Conservation (phyloP, 2,797 vertebrate genomes). For the Molossus alvarezi region DNA sequence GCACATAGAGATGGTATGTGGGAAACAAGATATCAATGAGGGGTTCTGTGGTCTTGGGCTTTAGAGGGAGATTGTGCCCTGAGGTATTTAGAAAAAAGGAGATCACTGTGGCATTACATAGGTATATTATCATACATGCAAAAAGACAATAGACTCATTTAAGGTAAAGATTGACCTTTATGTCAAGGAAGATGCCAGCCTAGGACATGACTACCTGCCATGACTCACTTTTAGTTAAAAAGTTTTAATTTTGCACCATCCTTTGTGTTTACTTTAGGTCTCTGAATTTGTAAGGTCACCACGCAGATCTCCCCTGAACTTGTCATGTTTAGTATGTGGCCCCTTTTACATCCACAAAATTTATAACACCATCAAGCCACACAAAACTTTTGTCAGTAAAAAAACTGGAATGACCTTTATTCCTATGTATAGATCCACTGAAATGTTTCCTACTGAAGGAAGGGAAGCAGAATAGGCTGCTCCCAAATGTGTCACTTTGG, state of each 20-base stretch:
- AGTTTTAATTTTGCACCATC: neutral
- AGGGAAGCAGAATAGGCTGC: neutral
- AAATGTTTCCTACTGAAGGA: slow-evolving; percentile 51
- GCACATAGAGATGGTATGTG: neutral
- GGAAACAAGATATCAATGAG: neutral
- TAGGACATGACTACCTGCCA: neutral
- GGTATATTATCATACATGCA: neutral
- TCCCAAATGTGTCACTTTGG: neutral
- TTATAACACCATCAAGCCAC: slow-evolving; percentile 43
- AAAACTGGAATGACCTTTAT: slow-evolving; percentile 71
- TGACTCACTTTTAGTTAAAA: neutral
- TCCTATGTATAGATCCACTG: slow-evolving; percentile 26
- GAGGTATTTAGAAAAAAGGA: neutral
- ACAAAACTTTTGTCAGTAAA: slow-evolving; percentile 64
- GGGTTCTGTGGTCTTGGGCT: neutral
- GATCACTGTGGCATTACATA: neutral
- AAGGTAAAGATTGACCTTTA: neutral
- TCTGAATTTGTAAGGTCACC: neutral
- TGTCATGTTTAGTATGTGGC: neutral
- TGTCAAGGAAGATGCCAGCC: neutral
- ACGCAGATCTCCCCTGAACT: neutral
- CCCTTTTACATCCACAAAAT: neutral
- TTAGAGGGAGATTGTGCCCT: neutral
- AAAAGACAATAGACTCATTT: neutral
- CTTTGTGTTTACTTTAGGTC: neutral